phyloP scores from a whole-genome alignment of 2,797 vertebrate genomes.

The Gymnoscopelus microlampas region DNA sequence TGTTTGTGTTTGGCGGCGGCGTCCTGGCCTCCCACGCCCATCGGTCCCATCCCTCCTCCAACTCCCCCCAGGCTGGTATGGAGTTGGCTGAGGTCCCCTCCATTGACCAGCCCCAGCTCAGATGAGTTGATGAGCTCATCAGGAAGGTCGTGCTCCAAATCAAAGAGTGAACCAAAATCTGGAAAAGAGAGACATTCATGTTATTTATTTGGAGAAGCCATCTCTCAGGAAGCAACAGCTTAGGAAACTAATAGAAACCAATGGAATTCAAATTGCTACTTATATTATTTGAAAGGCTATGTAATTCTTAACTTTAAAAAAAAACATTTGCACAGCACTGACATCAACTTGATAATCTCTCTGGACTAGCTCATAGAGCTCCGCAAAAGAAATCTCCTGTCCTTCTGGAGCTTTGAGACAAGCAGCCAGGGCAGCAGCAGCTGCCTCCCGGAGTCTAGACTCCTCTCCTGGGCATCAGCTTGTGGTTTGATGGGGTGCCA shows the following conservation, averaged over 20 bases:
- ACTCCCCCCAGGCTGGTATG: constrained; percentile 88
- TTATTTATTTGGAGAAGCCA: constrained; percentile 15
- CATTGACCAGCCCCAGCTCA: constrained; percentile 91
- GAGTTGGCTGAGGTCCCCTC: constrained; percentile 90
- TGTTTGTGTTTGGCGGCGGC: constrained; percentile 98
- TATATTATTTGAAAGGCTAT: background rate
- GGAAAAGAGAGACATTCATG: constrained; percentile 32
- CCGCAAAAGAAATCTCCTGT: background rate
- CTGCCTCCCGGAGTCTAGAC: constrained; percentile 29
- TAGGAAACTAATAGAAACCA: background rate
- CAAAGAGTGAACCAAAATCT: constrained; percentile 97
- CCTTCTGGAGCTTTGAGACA: constrained; percentile 4
- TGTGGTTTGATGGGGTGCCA: constrained; percentile 70
- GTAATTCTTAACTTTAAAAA: background rate
- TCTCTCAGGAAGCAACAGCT: background rate
- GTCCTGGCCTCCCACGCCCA: constrained; percentile 84
- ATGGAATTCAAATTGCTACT: background rate
- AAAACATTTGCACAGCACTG: background rate
- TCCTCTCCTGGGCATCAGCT: constrained; percentile 48
- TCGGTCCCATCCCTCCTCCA: constrained; percentile 49
- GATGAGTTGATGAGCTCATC: constrained; percentile 97
- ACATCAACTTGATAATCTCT: constrained; percentile 8
- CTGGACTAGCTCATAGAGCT: background rate
- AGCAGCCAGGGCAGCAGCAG: constrained; percentile 20
- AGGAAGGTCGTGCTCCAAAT: constrained; percentile 97